phyloP scores from a whole-genome alignment of 2,888 invertebrate genomes.

The Cancer borealis region DNA sequence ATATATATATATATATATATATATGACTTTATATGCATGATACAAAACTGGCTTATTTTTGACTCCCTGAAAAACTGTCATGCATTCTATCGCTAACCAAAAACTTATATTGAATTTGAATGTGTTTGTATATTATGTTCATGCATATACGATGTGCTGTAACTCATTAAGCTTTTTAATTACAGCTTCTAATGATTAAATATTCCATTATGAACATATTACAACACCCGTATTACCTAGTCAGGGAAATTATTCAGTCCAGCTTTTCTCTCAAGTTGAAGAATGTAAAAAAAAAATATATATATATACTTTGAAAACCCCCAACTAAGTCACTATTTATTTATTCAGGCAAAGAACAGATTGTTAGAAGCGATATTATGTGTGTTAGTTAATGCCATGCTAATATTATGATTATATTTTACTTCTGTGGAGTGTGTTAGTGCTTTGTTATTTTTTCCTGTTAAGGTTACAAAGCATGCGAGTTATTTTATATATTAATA shows the following conservation, averaged over 20 bases:
- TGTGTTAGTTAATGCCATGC: neutral
- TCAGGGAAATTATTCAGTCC: neutral
- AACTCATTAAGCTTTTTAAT: neutral
- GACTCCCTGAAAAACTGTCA: neutral
- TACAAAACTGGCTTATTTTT: neutral
- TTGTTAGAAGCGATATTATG: neutral
- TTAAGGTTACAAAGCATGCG: slow-evolving; percentile 6
- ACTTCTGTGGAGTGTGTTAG: neutral
- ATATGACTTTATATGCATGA: neutral
- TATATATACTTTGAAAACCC: neutral
- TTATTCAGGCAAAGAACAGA: neutral
- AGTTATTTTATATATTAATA: neutral
- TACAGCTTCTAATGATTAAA: slow-evolving; percentile 2
- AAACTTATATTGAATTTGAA: neutral
- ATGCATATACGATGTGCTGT: neutral
- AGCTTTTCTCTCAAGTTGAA: neutral
- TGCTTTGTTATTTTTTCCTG: neutral
- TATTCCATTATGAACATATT: neutral
- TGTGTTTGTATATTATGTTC: neutral
- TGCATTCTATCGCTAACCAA: slow-evolving; percentile 28
- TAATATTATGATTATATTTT: neutral
- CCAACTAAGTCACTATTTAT: neutral
- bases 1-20: too few relatives aligned
- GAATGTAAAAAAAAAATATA: neutral
- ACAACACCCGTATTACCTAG: neutral